Conservation (phyloP, 2,797 vertebrate species). For the Dendrocincla fuliginosa region DNA sequence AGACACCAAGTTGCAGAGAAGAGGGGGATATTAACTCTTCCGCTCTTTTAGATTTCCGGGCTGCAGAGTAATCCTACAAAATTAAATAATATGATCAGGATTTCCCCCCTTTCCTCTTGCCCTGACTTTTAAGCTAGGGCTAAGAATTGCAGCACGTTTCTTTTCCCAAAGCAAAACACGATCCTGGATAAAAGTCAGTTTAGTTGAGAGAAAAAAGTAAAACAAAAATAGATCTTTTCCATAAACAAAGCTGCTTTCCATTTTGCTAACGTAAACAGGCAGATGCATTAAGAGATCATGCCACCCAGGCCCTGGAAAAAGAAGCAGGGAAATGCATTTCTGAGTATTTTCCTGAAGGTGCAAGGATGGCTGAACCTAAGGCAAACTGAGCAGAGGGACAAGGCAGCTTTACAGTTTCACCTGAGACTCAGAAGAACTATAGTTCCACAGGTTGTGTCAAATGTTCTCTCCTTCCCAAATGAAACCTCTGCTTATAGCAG, state of each 20-base stretch:
- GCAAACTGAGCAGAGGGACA: background rate
- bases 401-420: background rate
- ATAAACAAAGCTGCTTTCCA: conserved; percentile 81
- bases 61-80: conserved; percentile 42
- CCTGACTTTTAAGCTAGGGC: conserved; percentile 10
- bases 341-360: conserved; percentile 39
- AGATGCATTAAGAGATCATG: conserved; percentile 71
- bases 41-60: background rate
- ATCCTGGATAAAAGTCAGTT: conserved; percentile 64
- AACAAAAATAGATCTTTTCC: conserved; percentile 80
- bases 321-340: conserved; percentile 2
- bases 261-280: conserved; percentile 76
- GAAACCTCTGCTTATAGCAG: background rate
- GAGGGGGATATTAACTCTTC: conserved; percentile 29
- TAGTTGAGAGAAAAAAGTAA: conserved; percentile 70
- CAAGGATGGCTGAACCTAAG: background rate
- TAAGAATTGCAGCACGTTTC: conserved; percentile 8
- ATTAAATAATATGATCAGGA: conserved; percentile 61
- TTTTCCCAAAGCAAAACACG: conserved; percentile 66
- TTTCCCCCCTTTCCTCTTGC: conserved; percentile 54
- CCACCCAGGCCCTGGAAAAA: conserved; percentile 70
- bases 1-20: background rate
- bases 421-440: background rate
- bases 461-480: background rate
- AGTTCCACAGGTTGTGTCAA: background rate